These are phyloP conservation scores for Plectus sambesii DNA, from an alignment of 1,140 invertebrate species.

Conservation along the genomic window DNA sequence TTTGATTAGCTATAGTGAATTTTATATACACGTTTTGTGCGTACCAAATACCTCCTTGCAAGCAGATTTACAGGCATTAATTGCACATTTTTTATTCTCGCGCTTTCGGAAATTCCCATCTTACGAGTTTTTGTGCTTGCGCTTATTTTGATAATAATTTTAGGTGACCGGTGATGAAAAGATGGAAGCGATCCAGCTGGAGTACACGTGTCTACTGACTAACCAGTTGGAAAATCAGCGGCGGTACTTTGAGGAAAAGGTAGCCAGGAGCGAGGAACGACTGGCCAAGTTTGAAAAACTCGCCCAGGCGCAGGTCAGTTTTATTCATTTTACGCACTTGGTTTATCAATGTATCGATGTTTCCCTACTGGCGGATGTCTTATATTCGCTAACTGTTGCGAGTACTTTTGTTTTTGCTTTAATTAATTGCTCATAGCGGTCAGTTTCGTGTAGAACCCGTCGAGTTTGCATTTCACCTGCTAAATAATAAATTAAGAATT, in stretches of 20 bases:
- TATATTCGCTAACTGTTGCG: neutral
- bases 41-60: no score
- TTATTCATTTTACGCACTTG: no score
- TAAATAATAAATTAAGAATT: no score
- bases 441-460: no score
- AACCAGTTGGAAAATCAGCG: conserved; percentile 89
- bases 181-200: conserved; percentile 77
- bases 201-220: conserved; percentile 87
- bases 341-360: neutral
- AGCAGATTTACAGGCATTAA: no score
- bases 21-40: no score
- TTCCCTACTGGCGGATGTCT: conserved; percentile 6
- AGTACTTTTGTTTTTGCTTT: conserved; percentile 49
- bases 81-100: no score
- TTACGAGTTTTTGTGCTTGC: conserved; percentile 14
- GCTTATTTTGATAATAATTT: conserved; percentile 15
- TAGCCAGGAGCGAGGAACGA: conserved; percentile 54
- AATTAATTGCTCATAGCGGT: no score
- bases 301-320: no score
- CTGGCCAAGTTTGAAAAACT: conserved; percentile 6
- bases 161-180: conserved; percentile 62
- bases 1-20: no score
- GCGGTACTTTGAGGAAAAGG: conserved; percentile 74
- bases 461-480: no score
- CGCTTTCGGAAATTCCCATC: no score